phyloP scores from a whole-genome alignment of 1,140 invertebrate species.

The Hylyphantes graminicola region DNA sequence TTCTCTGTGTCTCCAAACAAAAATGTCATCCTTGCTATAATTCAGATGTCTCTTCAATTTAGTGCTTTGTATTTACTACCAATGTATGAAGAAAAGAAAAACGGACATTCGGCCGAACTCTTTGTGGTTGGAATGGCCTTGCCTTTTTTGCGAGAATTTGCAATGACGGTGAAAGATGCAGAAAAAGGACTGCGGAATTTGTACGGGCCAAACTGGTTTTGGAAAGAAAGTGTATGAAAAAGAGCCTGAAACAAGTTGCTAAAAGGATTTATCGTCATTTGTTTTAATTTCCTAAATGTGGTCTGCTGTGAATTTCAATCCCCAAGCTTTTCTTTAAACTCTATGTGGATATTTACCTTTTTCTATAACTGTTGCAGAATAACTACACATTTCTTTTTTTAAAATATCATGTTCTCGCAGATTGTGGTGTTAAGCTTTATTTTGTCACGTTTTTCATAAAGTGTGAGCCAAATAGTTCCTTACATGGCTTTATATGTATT shows the following conservation, averaged over 20 bases:
- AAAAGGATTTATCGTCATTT: slow-evolving; percentile 17
- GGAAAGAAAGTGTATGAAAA: slow-evolving; percentile 3
- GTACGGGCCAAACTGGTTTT: slow-evolving; percentile 3
- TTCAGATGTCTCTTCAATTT: slow-evolving; percentile 44
- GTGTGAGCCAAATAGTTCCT: slow-evolving; percentile 44
- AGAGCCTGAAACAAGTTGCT: slow-evolving; percentile 9
- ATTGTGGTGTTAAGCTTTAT: slow-evolving; percentile 48
- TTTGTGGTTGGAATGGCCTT: slow-evolving; percentile 8
- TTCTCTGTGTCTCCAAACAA: slow-evolving; percentile 11
- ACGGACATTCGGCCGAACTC: slow-evolving; percentile 29
- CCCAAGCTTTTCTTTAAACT: slow-evolving; percentile 37
- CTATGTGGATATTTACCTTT: slow-evolving; percentile 11
- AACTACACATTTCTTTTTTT: slow-evolving; percentile 14
- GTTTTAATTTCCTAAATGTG: slow-evolving; percentile 37
- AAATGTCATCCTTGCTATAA: slow-evolving; percentile 40
- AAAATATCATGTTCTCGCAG: slow-evolving; percentile 19
- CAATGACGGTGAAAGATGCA: slow-evolving; percentile 18
- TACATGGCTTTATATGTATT: slow-evolving; percentile 39
- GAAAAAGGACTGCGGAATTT: slow-evolving; percentile 22
- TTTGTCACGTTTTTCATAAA: slow-evolving; percentile 33
- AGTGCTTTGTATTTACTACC: slow-evolving; percentile 38
- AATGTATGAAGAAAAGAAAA: slow-evolving; percentile 7
- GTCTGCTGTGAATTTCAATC: slow-evolving; percentile 24
- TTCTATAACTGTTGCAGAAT: not conserved
- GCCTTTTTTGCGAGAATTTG: slow-evolving; percentile 35